These are phyloP conservation scores for Cyphomyrus discorhynchus DNA, from an alignment of 2,113 vertebrate genomes.

Conservation along the genomic window DNA sequence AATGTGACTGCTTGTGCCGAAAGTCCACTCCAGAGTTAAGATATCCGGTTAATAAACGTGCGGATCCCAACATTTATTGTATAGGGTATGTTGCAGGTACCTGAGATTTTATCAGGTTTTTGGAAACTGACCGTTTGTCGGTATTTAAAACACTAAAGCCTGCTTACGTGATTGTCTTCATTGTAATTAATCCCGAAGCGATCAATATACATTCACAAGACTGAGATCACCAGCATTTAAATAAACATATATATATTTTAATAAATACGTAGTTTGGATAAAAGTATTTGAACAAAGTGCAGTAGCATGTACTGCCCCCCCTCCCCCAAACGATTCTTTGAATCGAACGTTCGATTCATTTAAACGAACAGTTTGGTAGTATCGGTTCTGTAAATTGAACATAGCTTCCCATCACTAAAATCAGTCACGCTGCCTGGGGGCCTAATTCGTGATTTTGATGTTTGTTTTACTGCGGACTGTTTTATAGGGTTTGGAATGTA, in stretches of 20 bases:
- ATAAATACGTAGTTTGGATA: too few species aligned
- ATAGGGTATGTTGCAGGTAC: background rate
- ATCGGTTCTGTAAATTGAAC: too few species aligned
- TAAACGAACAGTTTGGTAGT: too few species aligned
- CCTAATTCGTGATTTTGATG: background rate
- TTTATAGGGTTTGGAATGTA: background rate
- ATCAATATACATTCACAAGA: background rate
- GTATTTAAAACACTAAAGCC: background rate
- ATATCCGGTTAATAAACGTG: too few species aligned
- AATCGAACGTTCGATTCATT: too few species aligned
- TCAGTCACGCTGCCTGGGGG: background rate
- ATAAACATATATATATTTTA: background rate
- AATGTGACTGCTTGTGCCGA: background rate
- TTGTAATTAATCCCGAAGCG: background rate
- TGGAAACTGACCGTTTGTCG: background rate
- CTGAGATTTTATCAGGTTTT: background rate
- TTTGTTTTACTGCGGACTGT: background rate
- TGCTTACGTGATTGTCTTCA: background rate
- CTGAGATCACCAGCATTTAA: background rate
- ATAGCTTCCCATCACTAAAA: background rate
- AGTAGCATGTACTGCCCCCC: too few species aligned
- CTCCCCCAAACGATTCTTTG: too few species aligned
- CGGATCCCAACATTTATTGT: too few species aligned
- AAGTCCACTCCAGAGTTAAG: background rate
- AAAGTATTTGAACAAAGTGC: too few species aligned